phyloP scores from a whole-genome alignment of 2,113 vertebrate species.

The Ardeotis arabs region DNA sequence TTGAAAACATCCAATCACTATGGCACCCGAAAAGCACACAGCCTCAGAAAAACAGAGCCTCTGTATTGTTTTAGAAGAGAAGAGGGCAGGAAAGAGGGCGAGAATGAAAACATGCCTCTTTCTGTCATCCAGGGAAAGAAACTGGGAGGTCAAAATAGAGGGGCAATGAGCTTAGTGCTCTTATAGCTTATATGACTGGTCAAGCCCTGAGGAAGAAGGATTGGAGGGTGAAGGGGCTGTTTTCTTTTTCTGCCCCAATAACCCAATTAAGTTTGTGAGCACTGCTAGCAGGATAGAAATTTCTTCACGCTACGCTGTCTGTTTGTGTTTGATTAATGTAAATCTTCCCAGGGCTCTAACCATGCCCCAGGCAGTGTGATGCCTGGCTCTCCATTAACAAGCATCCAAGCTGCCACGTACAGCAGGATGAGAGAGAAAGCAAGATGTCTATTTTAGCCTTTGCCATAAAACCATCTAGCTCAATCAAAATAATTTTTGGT shows the following conservation, averaged over 20 bases:
- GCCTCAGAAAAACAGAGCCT: neutral
- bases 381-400: constrained; percentile 46
- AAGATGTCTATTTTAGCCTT: neutral
- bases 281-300: constrained; percentile 70
- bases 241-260: constrained; percentile 80
- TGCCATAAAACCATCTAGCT: constrained; percentile 5
- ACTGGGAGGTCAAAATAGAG: neutral
- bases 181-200: neutral
- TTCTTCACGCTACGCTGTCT: constrained; percentile 79
- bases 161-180: neutral
- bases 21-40: neutral
- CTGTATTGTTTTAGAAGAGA: neutral
- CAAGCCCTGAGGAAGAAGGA: constrained; percentile 19
- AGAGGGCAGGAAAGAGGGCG: neutral
- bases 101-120: neutral
- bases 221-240: constrained; percentile 34
- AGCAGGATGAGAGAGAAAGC: neutral
- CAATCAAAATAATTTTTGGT: neutral
- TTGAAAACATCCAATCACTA: neutral
- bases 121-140: neutral
- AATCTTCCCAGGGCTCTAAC: constrained; percentile 68
- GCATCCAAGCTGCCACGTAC: neutral
- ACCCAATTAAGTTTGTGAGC: constrained; percentile 69
- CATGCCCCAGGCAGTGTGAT: constrained; percentile 59
- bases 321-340: constrained; percentile 76